These are phyloP conservation scores for Hephaestus fuliginosus DNA, from an alignment of 2,797 vertebrate species.

Conservation along the genomic window DNA sequence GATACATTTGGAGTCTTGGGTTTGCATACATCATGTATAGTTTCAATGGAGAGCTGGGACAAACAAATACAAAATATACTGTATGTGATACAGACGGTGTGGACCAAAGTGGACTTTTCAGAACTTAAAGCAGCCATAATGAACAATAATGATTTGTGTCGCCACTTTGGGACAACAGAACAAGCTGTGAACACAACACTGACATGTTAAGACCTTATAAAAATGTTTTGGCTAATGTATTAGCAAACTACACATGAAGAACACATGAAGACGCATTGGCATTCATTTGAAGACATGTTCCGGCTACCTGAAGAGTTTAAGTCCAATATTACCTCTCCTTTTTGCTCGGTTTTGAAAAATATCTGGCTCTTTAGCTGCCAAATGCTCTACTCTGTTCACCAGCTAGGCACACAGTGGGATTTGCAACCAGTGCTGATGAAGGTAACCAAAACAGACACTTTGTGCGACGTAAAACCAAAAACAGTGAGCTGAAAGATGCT, in stretches of 20 bases:
- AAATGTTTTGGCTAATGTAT: background rate
- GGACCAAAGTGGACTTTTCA: background rate
- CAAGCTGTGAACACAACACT: background rate
- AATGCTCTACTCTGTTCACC: background rate
- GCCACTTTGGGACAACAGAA: background rate
- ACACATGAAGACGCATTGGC: background rate
- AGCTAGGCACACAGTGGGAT: background rate
- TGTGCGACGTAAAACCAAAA: background rate
- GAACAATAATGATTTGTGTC: background rate
- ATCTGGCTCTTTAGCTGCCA: background rate
- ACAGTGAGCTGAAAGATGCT: background rate
- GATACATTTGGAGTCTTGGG: background rate
- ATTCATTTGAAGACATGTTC: background rate
- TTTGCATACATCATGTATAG: background rate
- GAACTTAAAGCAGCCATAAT: background rate
- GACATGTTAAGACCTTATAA: background rate
- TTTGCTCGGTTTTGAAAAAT: background rate
- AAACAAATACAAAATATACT: background rate
- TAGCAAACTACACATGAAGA: background rate
- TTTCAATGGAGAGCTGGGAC: background rate
- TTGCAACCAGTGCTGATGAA: background rate
- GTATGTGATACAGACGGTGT: background rate
- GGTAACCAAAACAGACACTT: background rate
- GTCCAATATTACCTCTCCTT: background rate
- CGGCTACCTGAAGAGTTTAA: background rate